These are phyloP conservation scores for Toxonevra muliebris DNA, from an alignment of 2,888 invertebrate genomes.

Conservation along the genomic window DNA sequence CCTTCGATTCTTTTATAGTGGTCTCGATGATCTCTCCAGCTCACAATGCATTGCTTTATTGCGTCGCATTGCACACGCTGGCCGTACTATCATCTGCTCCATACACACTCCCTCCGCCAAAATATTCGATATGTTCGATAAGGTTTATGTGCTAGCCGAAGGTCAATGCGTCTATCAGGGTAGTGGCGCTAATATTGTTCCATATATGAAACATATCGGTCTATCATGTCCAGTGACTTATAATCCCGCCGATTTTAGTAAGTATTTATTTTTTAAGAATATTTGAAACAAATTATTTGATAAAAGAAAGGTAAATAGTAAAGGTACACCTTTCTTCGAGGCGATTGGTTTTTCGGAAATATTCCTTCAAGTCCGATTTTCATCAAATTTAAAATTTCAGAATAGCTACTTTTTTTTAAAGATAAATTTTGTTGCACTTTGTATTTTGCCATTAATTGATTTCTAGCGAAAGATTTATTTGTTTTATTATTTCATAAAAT, in stretches of 20 bases:
- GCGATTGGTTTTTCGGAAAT: too few relatives aligned
- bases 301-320: background rate
- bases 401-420: too few relatives aligned
- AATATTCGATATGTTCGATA: slow-evolving; percentile 89
- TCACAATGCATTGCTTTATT: slow-evolving; percentile 87
- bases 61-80: slow-evolving; percentile 84
- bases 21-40: slow-evolving; percentile 90
- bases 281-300: background rate
- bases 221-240: slow-evolving; percentile 90
- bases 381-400: background rate
- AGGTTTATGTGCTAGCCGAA: slow-evolving; percentile 86
- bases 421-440: too few relatives aligned
- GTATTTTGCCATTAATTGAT: too few relatives aligned
- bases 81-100: slow-evolving; percentile 92
- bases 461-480: too few relatives aligned
- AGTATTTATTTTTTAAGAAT: slow-evolving; percentile 62
- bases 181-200: slow-evolving; percentile 78
- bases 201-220: slow-evolving; percentile 80
- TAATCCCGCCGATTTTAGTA: slow-evolving; percentile 96
- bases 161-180: slow-evolving; percentile 94
- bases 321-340: background rate
- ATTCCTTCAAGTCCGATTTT: background rate
- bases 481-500: too few relatives aligned
- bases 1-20: slow-evolving; percentile 70
- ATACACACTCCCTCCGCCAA: slow-evolving; percentile 96